These are phyloP conservation scores for Augiades crinisus DNA, from an alignment of 2,888 invertebrate species.

Conservation along the genomic window DNA sequence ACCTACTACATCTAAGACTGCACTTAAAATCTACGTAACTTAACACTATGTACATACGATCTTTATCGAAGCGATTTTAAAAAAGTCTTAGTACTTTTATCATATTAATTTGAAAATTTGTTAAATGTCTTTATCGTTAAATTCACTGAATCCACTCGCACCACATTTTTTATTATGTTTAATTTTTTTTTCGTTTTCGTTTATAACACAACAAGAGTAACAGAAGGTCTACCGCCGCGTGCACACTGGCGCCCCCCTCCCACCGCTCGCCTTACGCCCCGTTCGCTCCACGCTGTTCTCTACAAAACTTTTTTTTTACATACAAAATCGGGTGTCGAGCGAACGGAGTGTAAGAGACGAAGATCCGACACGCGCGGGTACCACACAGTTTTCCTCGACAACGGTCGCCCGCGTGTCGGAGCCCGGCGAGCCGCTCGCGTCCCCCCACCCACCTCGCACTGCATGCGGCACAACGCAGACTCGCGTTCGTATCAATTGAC, in stretches of 20 bases:
- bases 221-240: constrained; percentile 63
- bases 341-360: constrained; percentile 7
- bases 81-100: constrained; percentile 79
- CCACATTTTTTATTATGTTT: constrained; percentile 54
- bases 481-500: constrained; percentile 61
- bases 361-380: constrained; percentile 5
- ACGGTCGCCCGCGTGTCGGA: too few species aligned
- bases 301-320: constrained; percentile 15
- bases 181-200: constrained; percentile 47
- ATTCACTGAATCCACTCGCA: constrained; percentile 75
- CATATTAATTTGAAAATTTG: constrained; percentile 79
- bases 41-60: constrained; percentile 77
- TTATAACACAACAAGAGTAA: constrained; percentile 67
- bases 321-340: constrained; percentile 7
- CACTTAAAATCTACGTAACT: constrained; percentile 67
- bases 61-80: constrained; percentile 74
- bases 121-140: constrained; percentile 77
- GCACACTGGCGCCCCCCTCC: constrained; percentile 12
- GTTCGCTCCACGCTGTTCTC: constrained; percentile 9
- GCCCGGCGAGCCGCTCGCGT: not conserved
- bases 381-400: not conserved
- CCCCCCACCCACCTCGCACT: not conserved
- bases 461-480: constrained; percentile 34
- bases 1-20: constrained; percentile 79
- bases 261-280: too few species aligned